phyloP scores from a whole-genome alignment of 2,888 invertebrate genomes.

The Drosophila fungiperda region DNA sequence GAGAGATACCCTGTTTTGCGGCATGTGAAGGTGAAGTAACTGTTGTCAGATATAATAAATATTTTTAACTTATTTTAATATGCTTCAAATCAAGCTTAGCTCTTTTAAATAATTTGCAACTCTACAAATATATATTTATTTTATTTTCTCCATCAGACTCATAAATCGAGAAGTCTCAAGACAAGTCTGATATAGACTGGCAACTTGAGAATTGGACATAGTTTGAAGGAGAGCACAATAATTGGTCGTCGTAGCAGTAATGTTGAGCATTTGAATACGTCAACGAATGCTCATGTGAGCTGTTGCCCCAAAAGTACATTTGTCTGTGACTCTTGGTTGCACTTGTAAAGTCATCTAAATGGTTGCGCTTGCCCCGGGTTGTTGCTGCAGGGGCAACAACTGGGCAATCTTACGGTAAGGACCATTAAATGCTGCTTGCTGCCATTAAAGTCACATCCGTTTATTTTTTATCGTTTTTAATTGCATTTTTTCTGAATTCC shows the following conservation, averaged over 20 bases:
- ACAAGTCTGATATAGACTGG: slow-evolving; percentile 50
- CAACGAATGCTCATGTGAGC: not conserved
- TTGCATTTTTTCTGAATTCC: slow-evolving; percentile 53
- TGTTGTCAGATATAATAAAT: too few relatives aligned
- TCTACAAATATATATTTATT: not conserved
- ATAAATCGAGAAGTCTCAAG: slow-evolving; percentile 21
- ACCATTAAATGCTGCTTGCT: slow-evolving; percentile 60
- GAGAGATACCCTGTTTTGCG: not conserved
- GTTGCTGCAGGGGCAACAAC: not conserved
- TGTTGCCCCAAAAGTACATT: not conserved
- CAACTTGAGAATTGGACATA: slow-evolving; percentile 20
- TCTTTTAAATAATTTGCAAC: not conserved
- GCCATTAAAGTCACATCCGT: slow-evolving; percentile 72
- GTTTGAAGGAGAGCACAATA: not conserved
- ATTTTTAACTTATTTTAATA: not conserved
- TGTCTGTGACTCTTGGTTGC: slow-evolving; percentile 4
- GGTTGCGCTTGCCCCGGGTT: not conserved
- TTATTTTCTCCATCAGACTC: not conserved
- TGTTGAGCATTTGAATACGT: not conserved
- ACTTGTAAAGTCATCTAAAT: slow-evolving; percentile 18
- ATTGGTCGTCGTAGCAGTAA: not conserved
- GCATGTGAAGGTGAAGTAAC: not conserved
- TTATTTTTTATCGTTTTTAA: slow-evolving; percentile 81
- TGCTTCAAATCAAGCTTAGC: not conserved
- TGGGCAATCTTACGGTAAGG: slow-evolving; percentile 39